These are phyloP conservation scores for Holothuria leucospilota DNA, from an alignment of 53 echinoderm and acorn worm species.

Conservation along the genomic window DNA sequence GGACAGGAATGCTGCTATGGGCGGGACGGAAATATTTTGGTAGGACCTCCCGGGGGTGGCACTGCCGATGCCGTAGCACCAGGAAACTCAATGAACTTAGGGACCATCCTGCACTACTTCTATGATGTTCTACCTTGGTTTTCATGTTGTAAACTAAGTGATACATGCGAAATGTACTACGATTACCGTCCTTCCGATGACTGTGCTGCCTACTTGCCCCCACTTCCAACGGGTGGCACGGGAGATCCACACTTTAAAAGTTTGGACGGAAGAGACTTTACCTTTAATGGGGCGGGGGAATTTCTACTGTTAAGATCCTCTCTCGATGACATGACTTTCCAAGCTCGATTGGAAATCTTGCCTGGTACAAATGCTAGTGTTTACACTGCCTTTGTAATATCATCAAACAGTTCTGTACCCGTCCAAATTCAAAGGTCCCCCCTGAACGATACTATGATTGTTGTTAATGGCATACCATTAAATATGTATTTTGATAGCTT, in stretches of 20 bases:
- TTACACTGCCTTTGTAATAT: slow-evolving; percentile 65
- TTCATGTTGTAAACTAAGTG: neutral
- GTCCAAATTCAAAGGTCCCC: slow-evolving; percentile 63
- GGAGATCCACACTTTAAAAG: slow-evolving; percentile 70
- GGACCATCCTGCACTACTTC: slow-evolving; percentile 44
- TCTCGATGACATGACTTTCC: slow-evolving; percentile 59
- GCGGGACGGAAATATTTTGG: slow-evolving; percentile 6
- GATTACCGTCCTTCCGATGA: slow-evolving; percentile 65
- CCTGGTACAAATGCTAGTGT: slow-evolving; percentile 61
- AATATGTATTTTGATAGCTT: neutral
- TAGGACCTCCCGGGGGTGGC: slow-evolving; percentile 54
- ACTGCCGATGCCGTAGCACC: slow-evolving; percentile 59
- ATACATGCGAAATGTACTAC: slow-evolving; percentile 58
- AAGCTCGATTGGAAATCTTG: slow-evolving; percentile 66
- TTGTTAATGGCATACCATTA: slow-evolving; percentile 33
- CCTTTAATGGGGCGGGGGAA: slow-evolving; percentile 73
- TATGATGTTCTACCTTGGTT: slow-evolving; percentile 66
- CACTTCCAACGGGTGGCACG: slow-evolving; percentile 54
- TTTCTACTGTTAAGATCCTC: slow-evolving; percentile 59
- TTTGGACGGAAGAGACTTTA: slow-evolving; percentile 60
- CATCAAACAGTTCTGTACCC: slow-evolving; percentile 42
- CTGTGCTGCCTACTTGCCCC: slow-evolving; percentile 61
- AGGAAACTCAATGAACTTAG: slow-evolving; percentile 15
- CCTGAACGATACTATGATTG: slow-evolving; percentile 56
- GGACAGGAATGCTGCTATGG: slow-evolving; percentile 73